Evolutionary conservation across 2,797 vertebrate genomes (phyloP).

Genomic region (Peromyscus eremicus): DNA sequence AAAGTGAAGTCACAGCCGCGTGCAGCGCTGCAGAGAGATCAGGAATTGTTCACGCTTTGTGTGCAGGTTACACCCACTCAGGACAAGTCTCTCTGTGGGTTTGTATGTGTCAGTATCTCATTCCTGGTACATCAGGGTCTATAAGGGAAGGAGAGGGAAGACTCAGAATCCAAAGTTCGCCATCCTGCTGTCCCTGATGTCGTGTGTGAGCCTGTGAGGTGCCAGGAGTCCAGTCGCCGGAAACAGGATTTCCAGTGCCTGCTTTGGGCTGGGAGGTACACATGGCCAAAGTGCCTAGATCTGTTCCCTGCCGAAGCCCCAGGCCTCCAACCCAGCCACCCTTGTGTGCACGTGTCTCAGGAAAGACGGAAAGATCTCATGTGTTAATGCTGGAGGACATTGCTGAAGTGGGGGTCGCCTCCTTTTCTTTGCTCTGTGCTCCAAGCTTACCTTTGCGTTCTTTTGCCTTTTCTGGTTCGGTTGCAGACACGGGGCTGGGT

Average conservation of each 20-base stretch:
- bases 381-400: accelerated
- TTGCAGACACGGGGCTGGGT: conserved; percentile 94
- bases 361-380: not conserved
- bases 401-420: accelerated
- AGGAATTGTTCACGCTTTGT: accelerated
- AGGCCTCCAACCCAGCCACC: accelerated
- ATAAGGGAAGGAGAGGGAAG: not conserved
- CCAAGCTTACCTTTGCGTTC: conserved; percentile 20
- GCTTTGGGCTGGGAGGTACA: not conserved
- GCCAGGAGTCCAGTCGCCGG: accelerated
- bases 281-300: accelerated
- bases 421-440: not conserved
- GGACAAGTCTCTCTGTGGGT: accelerated
- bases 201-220: not conserved
- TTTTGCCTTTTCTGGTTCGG: not conserved
- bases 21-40: accelerated
- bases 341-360: accelerated
- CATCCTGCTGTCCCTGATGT: not conserved
- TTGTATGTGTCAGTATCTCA: accelerated
- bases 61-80: too few relatives aligned
- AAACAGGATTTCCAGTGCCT: not conserved
- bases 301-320: accelerated
- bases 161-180: not conserved
- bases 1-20: accelerated
- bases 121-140: not conserved